Evolutionary conservation across 2,797 vertebrate species (phyloP).

Genomic region (Sebastes hopkinsi): DNA sequence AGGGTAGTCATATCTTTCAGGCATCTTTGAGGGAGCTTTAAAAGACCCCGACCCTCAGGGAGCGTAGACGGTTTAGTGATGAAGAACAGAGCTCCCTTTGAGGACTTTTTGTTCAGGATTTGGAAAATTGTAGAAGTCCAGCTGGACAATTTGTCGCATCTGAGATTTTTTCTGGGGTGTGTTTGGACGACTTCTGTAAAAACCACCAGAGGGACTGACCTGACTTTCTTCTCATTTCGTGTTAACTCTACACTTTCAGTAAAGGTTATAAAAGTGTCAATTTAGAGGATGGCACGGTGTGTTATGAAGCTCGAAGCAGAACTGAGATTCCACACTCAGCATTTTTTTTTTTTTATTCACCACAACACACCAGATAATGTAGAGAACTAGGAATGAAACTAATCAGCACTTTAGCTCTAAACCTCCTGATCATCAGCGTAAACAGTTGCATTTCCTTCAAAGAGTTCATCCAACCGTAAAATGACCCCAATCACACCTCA

Average conservation of each 20-base stretch:
- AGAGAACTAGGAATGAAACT: conserved; percentile 1
- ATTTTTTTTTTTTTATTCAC: conserved; percentile 36
- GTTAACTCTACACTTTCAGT: background rate
- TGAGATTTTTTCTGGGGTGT: background rate
- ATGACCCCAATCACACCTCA: conserved; percentile 27
- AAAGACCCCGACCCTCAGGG: background rate
- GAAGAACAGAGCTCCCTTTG: conserved; percentile 42
- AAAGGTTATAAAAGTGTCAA: conserved; percentile 21
- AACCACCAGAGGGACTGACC: background rate
- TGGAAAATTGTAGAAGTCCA: background rate
- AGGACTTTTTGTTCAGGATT: background rate
- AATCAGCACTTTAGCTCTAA: conserved; percentile 30
- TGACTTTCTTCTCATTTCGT: background rate
- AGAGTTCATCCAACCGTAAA: conserved; percentile 13
- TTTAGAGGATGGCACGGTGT: background rate
- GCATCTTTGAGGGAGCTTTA: background rate
- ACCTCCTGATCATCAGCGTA: background rate
- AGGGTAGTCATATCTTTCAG: background rate
- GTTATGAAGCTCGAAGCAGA: conserved; percentile 58
- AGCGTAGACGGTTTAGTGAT: background rate
- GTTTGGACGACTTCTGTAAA: background rate
- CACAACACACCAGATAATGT: conserved; percentile 1
- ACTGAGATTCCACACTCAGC: conserved; percentile 70
- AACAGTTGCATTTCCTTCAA: background rate
- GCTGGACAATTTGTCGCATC: background rate